Percentiles rank a stretch among this genome's conserved stretches.
phyloP scores from a whole-genome alignment of 1,140 invertebrate species.

The Drosophila fuyamai region DNA sequence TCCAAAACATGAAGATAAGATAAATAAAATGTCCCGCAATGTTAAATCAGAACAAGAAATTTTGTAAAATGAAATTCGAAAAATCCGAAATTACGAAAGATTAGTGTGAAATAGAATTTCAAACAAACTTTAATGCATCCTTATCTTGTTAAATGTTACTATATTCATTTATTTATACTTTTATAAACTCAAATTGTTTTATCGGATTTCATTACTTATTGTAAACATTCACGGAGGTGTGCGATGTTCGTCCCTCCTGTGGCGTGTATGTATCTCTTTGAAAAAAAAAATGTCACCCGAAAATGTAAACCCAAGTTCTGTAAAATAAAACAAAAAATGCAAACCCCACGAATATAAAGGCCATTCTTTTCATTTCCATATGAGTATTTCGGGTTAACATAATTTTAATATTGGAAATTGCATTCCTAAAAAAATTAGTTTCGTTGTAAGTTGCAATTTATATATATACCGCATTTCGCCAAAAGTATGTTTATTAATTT shows the following conservation, averaged over 20 bases:
- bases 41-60: conserved; percentile 11
- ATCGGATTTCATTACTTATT: conserved; percentile 11
- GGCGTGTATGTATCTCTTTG: conserved; percentile 22
- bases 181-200: conserved; percentile 8
- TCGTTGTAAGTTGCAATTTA: too few species aligned
- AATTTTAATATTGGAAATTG: too few species aligned
- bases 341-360: not conserved
- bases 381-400: too few species aligned
- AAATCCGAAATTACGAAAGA: not conserved
- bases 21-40: not conserved
- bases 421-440: too few species aligned
- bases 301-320: conserved; percentile 28
- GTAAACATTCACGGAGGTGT: conserved; percentile 29
- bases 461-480: too few species aligned
- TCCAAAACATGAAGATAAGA: not conserved
- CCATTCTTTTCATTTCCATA: too few species aligned
- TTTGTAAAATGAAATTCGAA: conserved; percentile 25
- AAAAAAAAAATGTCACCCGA: conserved; percentile 21
- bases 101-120: conserved; percentile 4
- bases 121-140: conserved; percentile 1
- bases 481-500: too few species aligned
- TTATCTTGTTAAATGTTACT: conserved; percentile 29
- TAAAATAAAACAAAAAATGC: conserved; percentile 16
- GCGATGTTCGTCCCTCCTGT: conserved; percentile 15
- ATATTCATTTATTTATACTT: conserved; percentile 3